phyloP scores from a whole-genome alignment of 1,140 invertebrate species.

The Aricia agestis region DNA sequence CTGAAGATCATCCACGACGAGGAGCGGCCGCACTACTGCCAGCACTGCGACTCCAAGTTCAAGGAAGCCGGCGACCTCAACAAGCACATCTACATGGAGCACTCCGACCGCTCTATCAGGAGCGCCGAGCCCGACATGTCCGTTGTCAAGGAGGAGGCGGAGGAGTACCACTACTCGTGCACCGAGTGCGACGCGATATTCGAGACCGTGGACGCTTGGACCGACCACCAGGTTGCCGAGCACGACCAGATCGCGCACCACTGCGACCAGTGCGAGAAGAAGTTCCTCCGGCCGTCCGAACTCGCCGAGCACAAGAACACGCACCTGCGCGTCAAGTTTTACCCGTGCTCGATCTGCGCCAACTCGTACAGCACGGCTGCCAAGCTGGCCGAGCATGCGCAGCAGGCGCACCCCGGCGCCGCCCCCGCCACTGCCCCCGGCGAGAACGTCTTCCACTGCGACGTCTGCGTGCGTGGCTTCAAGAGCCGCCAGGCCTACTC shows the following conservation, averaged over 20 bases:
- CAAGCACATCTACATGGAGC: conserved; percentile 69
- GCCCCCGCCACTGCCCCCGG: conserved; percentile 19
- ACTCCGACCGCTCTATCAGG: conserved; percentile 56
- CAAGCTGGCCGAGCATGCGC: conserved; percentile 77
- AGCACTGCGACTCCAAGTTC: conserved; percentile 70
- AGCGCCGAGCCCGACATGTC: conserved; percentile 57
- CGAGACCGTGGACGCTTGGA: conserved; percentile 74
- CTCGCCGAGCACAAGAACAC: conserved; percentile 80
- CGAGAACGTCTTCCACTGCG: conserved; percentile 67
- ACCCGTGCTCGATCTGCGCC: conserved; percentile 78
- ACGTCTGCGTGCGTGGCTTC: conserved; percentile 69
- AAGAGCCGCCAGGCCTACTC: conserved; percentile 74
- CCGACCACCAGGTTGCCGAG: conserved; percentile 74
- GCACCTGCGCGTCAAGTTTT: conserved; percentile 81
- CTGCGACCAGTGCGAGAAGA: conserved; percentile 80
- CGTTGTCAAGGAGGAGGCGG: conserved; percentile 67
- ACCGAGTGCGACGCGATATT: conserved; percentile 77
- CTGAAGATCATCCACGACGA: conserved; percentile 70
- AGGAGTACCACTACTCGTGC: conserved; percentile 76
- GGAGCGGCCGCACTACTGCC: conserved; percentile 70
- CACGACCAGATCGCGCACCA: conserved; percentile 73
- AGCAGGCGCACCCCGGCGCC: conserved; percentile 59
- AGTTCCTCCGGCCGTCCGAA: conserved; percentile 77
- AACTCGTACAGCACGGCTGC: conserved; percentile 79
- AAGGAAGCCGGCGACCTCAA: conserved; percentile 67